Base-by-base conservation (phyloP, 2,113 vertebrate species). In the Choloepus hoffmanni region DNA sequence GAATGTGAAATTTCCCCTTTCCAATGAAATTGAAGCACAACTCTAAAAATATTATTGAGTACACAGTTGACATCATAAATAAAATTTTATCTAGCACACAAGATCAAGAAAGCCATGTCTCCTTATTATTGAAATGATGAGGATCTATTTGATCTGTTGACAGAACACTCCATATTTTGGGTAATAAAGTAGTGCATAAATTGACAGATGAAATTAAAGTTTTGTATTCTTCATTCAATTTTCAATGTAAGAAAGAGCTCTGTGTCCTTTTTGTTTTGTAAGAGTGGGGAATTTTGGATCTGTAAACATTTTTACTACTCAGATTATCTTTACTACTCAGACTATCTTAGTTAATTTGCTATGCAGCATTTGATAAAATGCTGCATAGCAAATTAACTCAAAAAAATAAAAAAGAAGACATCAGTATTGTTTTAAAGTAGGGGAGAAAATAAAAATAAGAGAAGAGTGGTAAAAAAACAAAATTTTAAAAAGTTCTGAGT, bases 41-140 rank as follows among this genome's bases (percentile, higher is more conserved):
- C 65, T 96, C 92, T 55, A 0, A 97, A 91, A 96, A 95, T 89
- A 85, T 84, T 85, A 86, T 91, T 84, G 96, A 84, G 30, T 90
- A 89, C 65, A 50, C 26, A 95, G 81, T 84, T 73, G n/a, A 91
- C 43, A 85, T 81, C 70, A 77, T 53, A 94, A 97, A 96, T 83
- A 74, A 90, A 97, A 97, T 30, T 95, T 97, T 65, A 81, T 30
- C 48, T 97, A 92, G 15, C 55, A 40, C 84, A 60, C 43, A 96
- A 92, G 1, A 0, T 96, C 12, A 45, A 93, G 13, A 63, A 96
- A 95, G 40, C n/a, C 0, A 21, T 4, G 1, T 87, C 97, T 82
- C 13, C 1, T 93, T 89, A 65, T 94, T 87, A 90, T 70, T 67
- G 1, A 83, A 84, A 90, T 86, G 0, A 94, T 93, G 76, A 82